Conservation (phyloP, 1,140 invertebrate species). For the Diorhabda sublineata region DNA sequence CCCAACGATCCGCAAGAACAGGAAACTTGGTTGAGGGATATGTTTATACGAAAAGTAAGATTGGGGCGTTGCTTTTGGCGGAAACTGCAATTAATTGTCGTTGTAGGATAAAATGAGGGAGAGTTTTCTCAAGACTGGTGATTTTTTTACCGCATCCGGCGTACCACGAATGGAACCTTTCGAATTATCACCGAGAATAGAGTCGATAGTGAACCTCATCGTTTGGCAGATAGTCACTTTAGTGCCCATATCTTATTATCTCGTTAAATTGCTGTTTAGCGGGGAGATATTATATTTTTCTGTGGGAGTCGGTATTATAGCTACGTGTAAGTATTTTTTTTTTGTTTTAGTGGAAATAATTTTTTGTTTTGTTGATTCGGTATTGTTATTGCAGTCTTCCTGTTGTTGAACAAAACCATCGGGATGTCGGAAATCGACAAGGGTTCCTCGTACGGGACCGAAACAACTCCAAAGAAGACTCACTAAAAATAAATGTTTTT, state of each 20-base stretch:
- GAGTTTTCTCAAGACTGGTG: conserved; percentile 76
- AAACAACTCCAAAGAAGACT: conserved; percentile 34
- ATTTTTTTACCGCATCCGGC: conserved; percentile 74
- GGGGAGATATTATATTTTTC: conserved; percentile 69
- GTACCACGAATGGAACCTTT: conserved; percentile 58
- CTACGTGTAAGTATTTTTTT: conserved; percentile 62
- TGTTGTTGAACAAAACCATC: conserved; percentile 72
- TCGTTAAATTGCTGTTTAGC: conserved; percentile 63
- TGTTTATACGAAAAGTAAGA: conserved; percentile 73
- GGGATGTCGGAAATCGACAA: conserved; percentile 81
- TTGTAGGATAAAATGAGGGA: conserved; percentile 72
- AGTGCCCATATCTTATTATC: conserved; percentile 66
- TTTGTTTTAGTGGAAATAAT: background rate
- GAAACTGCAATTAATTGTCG: background rate
- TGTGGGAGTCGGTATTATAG: conserved; percentile 61
- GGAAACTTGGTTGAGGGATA: conserved; percentile 74
- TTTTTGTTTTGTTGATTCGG: too few relatives aligned
- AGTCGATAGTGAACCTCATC: conserved; percentile 66
- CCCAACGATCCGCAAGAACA: conserved; percentile 75
- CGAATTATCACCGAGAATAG: conserved; percentile 54
- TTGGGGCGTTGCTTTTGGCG: background rate
- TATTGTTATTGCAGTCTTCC: conserved; percentile 64
- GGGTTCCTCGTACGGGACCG: conserved; percentile 71
- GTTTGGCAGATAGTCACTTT: conserved; percentile 68
- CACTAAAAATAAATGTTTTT: background rate